Evolutionary conservation across 2,797 vertebrate genomes (phyloP), one percentile per base, ranked within the genome.

Genomic region (Lophura swinhoii): DNA sequence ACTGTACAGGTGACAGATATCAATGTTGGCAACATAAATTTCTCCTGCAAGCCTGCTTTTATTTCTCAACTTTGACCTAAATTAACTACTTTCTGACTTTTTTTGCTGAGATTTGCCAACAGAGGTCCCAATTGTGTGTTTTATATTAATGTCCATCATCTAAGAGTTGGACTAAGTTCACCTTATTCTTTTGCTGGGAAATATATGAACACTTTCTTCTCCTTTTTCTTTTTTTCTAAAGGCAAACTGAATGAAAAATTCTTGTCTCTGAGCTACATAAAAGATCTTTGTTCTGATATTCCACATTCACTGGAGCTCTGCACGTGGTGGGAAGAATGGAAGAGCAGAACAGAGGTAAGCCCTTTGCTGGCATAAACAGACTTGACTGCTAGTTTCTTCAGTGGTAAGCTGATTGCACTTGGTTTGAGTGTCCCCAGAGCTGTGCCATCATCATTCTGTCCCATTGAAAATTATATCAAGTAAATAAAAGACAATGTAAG

Each of bases 261-360:
- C 64, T 86, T 22, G 21, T 85, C 66, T 81, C 53, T 37, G 23
- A 70, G 83, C 33, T 41, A 55, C 41, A 72, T 49, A 83, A 56
- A 84, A 88, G 82, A 75, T 87, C 73, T 87, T 67, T 95, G 28
- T 83, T 94, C 43, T 79, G 79, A 84, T 87, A 89, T 39, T 59
- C 22, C 46, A 71, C 72, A 21, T 80, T 94, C 87, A 56, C 72
- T 89, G 79, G 91, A 77, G 78, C 71, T 93, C 84, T 41, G 29
- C 28, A 17, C 1, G 3, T 44, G 8, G 41, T 85, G 21, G 37
- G 75, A 84, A 91, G 62, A 93, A 72, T n/a, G 29, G 69, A 86
- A 83, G 35, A 70, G n/a, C 48, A 71, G 33, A 73, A 58, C 5
- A 48, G n/a, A 71, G 71, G 88, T 91, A 89, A 93, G 77, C 69